Conservation (phyloP, 1,140 invertebrate genomes). For the Drusus annulatus region DNA sequence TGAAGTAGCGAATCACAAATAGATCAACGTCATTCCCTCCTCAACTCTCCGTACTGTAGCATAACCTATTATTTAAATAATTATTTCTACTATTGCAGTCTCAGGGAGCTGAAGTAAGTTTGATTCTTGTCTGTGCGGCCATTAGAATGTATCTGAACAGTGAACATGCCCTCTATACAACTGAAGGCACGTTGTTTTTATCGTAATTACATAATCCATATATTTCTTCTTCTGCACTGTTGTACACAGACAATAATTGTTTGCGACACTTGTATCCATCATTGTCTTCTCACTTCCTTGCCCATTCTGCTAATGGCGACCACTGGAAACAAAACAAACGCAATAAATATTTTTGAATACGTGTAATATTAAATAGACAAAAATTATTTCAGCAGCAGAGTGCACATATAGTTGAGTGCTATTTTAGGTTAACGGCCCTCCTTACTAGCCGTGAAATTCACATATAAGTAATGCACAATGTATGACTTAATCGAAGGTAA, state of each 20-base stretch:
- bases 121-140: not conserved
- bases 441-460: too few species aligned
- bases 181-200: constrained; percentile 47
- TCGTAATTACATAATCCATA: constrained; percentile 18
- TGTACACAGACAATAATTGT: not conserved
- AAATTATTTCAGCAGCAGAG: too few species aligned
- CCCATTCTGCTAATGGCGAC: constrained; percentile 47
- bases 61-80: constrained; percentile 11
- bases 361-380: too few species aligned
- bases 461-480: too few species aligned
- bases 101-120: not conserved
- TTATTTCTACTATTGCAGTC: constrained; percentile 32
- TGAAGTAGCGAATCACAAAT: too few species aligned
- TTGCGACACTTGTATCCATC: not conserved
- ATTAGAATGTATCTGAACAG: not conserved
- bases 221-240: not conserved
- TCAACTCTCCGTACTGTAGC: not conserved
- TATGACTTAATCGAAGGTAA: too few species aligned
- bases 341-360: constrained; percentile 19
- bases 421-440: too few species aligned
- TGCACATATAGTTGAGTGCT: too few species aligned
- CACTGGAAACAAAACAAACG: constrained; percentile 49
- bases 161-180: constrained; percentile 52
- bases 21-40: too few species aligned
- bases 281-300: constrained; percentile 12